Conservation (phyloP, 2,113 vertebrate species). For the Mohoua ochrocephala region DNA sequence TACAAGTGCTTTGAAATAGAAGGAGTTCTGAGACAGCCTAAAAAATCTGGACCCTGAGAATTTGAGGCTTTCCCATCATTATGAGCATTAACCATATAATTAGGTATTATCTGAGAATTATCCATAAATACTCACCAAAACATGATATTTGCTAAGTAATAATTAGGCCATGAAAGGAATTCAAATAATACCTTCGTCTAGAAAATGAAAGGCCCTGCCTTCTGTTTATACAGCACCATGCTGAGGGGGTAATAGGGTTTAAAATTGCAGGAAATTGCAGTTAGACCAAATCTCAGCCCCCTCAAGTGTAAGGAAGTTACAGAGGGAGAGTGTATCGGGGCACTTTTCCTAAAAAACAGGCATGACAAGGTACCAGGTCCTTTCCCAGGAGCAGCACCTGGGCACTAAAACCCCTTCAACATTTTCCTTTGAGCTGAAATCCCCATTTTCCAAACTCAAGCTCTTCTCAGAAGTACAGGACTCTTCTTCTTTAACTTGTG, state of each 20-base stretch:
- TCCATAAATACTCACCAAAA: conserved; percentile 46
- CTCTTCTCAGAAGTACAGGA: not conserved
- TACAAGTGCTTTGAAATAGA: not conserved
- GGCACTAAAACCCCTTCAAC: not conserved
- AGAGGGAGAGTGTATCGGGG: not conserved
- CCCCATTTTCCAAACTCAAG: not conserved
- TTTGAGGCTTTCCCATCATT: conserved; percentile 31
- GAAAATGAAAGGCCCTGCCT: conserved; percentile 23
- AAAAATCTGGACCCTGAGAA: not conserved
- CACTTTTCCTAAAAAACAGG: not conserved
- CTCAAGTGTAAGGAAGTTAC: not conserved
- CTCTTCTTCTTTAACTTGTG: not conserved
- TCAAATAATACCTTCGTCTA: conserved; percentile 47
- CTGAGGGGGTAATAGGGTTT: conserved; percentile 42
- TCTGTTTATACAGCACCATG: not conserved
- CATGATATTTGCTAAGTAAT: conserved; percentile 41
- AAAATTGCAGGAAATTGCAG: conserved; percentile 5
- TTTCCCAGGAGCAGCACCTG: not conserved
- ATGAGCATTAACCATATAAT: conserved; percentile 34
- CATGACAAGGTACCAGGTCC: not conserved
- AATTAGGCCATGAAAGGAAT: conserved; percentile 47
- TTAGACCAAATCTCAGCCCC: not conserved
- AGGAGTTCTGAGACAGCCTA: not conserved
- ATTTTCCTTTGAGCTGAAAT: not conserved
- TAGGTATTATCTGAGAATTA: conserved; percentile 53